Percentiles rank a stretch among this genome's conserved stretches.
Conservation (phyloP, 2,888 invertebrate species). For the Galerucella calmariensis region DNA sequence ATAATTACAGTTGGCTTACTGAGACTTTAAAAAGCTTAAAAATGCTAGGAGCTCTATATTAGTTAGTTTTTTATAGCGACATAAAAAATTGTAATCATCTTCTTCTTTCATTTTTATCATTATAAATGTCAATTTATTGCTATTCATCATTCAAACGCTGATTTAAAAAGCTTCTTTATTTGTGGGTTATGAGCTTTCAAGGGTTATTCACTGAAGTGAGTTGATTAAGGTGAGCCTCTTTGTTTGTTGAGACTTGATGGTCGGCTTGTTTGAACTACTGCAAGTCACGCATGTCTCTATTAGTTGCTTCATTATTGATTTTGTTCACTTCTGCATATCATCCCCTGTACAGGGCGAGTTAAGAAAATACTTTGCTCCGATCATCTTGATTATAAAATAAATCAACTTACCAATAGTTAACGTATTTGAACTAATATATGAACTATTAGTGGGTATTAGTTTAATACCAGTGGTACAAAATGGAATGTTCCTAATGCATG, state of each 20-base stretch:
- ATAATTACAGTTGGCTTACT: too few species aligned
- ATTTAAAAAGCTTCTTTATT: constrained; percentile 4
- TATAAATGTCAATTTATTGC: background rate
- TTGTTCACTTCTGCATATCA: constrained; percentile 52
- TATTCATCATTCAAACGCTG: background rate
- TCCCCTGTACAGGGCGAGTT: constrained; percentile 37
- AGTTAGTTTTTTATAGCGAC: too few species aligned
- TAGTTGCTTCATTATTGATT: constrained; percentile 61
- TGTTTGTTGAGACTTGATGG: constrained; percentile 37
- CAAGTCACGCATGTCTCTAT: constrained; percentile 44
- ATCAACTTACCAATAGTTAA: too few species aligned
- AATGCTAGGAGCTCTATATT: too few species aligned
- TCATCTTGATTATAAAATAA: background rate
- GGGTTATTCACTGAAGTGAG: constrained; percentile 18
- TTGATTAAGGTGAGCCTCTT: constrained; percentile 15
- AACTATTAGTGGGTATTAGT: too few species aligned
- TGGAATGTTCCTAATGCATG: too few species aligned
- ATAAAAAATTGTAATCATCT: too few species aligned
- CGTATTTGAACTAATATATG: too few species aligned
- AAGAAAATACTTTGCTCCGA: background rate
- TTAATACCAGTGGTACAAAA: too few species aligned
- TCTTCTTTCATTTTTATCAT: too few species aligned
- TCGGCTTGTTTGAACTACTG: constrained; percentile 51
- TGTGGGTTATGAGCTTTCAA: constrained; percentile 1
- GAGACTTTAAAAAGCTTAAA: too few species aligned